Conservation (phyloP, 2,113 vertebrate genomes). For the cattle (Bos taurus) region ARS-UCD2.0 NC_037343.1:77007001-77007500, state of each 20-base stretch:
- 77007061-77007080: rapidly evolving
- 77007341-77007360: background rate
- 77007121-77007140: background rate
- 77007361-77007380: background rate
- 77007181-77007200: background rate
- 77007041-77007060: background rate
- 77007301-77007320: background rate
- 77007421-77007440: background rate
- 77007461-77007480: background rate
- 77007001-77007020: background rate
- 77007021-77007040: background rate
- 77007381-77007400: background rate
- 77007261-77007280: background rate
- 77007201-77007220: background rate
- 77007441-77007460: background rate
- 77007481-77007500: background rate
- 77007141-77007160: background rate
- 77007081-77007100: background rate
- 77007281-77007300: background rate
- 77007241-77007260: background rate
- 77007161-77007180: background rate
- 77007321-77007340: background rate
- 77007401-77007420: background rate
- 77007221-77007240: background rate
- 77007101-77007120: background rate